A percentile compares a stretch with the other conserved stretches of the same genome.
Evolutionary conservation across 2,113 vertebrate species (phyloP).

Genomic region (Daboia siamensis): DNA sequence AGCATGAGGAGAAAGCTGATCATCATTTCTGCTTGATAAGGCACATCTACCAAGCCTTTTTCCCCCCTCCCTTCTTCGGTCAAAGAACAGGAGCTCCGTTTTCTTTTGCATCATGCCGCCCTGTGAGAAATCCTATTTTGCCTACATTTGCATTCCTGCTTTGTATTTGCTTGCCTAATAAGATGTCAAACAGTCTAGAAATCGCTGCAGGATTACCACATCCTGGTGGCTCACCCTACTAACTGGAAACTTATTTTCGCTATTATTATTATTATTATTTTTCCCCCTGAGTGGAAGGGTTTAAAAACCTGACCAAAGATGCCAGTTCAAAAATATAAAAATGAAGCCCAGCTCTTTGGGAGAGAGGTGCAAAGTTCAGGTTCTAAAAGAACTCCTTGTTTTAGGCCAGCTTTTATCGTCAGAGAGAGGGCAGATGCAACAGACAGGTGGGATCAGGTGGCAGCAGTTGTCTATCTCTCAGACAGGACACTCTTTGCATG

Average conservation of each 20-base stretch:
- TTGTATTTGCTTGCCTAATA: constrained; percentile 2
- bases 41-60: background rate
- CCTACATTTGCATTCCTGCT: background rate
- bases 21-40: background rate
- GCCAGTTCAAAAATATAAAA: background rate
- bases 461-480: background rate
- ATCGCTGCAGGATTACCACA: constrained; percentile 4
- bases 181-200: background rate
- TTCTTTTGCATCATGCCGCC: background rate
- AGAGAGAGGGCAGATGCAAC: background rate
- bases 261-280: background rate
- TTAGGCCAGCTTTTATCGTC: background rate
- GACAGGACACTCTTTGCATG: background rate
- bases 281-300: background rate
- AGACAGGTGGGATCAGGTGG: background rate
- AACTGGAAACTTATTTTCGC: background rate
- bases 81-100: background rate
- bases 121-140: background rate
- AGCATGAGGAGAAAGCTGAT: background rate
- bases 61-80: background rate
- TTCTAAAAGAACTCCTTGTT: background rate
- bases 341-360: background rate
- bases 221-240: constrained; percentile 7
- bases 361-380: background rate
- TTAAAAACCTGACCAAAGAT: background rate